These are phyloP conservation scores for Sciaenops ocellatus DNA, from an alignment of 2,797 vertebrate species.

Conservation along the genomic window DNA sequence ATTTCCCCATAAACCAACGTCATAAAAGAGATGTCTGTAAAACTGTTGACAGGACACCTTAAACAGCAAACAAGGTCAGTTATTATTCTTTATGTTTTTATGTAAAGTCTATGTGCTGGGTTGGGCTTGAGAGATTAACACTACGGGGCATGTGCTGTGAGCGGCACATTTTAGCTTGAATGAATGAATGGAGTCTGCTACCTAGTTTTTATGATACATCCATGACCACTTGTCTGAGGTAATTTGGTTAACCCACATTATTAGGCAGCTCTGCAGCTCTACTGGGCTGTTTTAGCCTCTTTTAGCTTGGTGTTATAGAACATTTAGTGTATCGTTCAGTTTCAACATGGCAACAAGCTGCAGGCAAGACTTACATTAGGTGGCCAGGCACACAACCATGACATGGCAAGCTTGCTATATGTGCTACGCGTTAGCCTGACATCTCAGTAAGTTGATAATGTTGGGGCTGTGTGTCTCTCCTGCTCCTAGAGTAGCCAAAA, in stretches of 20 bases:
- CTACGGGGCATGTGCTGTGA: not conserved
- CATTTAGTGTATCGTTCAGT: too few relatives aligned
- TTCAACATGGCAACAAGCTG: too few relatives aligned
- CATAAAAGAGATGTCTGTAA: not conserved
- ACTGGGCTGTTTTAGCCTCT: not conserved
- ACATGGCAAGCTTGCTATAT: not conserved
- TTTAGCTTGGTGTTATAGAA: not conserved
- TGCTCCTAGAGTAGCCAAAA: too few relatives aligned
- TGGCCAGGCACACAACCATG: not conserved
- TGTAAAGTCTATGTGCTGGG: too few relatives aligned
- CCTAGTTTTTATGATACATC: too few relatives aligned
- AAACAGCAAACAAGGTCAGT: too few relatives aligned
- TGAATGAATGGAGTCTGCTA: too few relatives aligned
- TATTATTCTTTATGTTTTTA: too few relatives aligned
- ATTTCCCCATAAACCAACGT: not conserved
- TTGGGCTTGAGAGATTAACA: not conserved
- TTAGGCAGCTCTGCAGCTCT: not conserved
- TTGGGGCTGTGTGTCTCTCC: not conserved
- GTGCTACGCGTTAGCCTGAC: not conserved
- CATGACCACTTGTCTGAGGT: not conserved
- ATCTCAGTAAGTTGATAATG: not conserved
- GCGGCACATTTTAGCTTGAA: too few relatives aligned
- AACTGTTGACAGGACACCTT: not conserved
- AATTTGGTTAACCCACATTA: not conserved
- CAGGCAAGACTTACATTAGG: not conserved